Evolutionary conservation across 2,888 invertebrate species (phyloP), one percentile per base, ranked within the genome.

Genomic region (Drosophila buzzatii): DNA sequence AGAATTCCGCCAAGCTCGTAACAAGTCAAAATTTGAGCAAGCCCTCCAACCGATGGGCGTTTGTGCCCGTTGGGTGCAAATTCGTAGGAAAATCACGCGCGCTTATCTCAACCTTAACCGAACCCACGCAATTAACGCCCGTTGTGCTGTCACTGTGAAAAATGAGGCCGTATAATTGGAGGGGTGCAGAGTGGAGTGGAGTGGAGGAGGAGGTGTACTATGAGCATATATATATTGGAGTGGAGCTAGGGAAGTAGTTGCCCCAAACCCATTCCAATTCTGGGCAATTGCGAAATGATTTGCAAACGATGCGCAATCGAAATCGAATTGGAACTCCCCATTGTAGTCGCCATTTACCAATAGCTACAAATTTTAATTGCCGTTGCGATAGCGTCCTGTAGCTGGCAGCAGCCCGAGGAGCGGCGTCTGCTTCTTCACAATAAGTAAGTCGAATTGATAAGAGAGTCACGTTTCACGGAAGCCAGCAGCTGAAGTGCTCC

Each of bases 71-170:
- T 66, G 90, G 90, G 83, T 76, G 79, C 75, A 76, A 88, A 81
- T 81, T 91, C 76, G 81, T 79, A 77, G 86, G 91, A 90, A 91
- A 90, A 90, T 90, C 90, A 90, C 91, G 90, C 91, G 91, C 91
- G 89, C 90, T 90, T 90, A 90, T 90, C 90, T 91, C 68, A 75
- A 72, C 84, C 86, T 75, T 77, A 88, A 76, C 82, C 90, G 87
- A 90, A 79, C 90, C 90, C 90, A 77, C 79, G 90, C 90, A 90
- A 90, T 90, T 90, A 90, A 90, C 90, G 91, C 91, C 90, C 91
- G 91, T 91, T 91, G 79, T 68, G 75, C 88, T 90, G 85, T 89
- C 88, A 88, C 74, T 79, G 73, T 90, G 84, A 85, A 85, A 85
- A 85, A 79, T 79, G 81, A 77, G 81, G 70, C 73, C 41, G 49